Evolutionary conservation across 2,888 invertebrate species (phyloP).

Genomic region (Yponomeuta evonymella): DNA sequence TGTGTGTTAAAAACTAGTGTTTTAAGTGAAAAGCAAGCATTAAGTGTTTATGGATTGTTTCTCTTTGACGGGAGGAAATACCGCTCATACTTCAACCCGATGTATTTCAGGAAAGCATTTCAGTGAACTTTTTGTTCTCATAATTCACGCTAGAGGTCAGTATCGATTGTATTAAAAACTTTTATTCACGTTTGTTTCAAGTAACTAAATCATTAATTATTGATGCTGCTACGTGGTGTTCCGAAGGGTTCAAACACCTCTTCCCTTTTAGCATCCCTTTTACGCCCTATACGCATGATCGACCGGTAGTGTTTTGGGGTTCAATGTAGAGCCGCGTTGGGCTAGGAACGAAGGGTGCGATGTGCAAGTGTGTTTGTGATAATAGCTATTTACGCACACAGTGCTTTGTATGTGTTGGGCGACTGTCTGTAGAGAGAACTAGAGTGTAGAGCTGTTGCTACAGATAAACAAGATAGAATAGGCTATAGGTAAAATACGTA

Average conservation of each 20-base stretch:
- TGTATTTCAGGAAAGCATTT: slow-evolving; percentile 71
- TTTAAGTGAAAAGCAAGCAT: slow-evolving; percentile 48
- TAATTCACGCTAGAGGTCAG: slow-evolving; percentile 73
- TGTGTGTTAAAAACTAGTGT: slow-evolving; percentile 36
- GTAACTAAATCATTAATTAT: slow-evolving; percentile 20
- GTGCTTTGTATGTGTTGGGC: too few relatives aligned
- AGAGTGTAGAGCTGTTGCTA: too few relatives aligned
- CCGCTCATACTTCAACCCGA: slow-evolving; percentile 45
- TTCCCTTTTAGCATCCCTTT: slow-evolving; percentile 73
- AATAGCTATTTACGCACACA: too few relatives aligned
- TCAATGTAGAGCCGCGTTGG: slow-evolving; percentile 37
- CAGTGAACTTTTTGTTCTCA: slow-evolving; percentile 70
- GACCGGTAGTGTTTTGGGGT: slow-evolving; percentile 73
- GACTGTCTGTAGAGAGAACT: too few relatives aligned
- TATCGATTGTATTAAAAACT: slow-evolving; percentile 35
- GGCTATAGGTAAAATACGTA: too few relatives aligned
- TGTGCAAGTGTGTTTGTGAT: background rate
- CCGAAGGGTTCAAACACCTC: slow-evolving; percentile 63
- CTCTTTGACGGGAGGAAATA: slow-evolving; percentile 70
- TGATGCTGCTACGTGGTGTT: slow-evolving; percentile 25
- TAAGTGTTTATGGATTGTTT: slow-evolving; percentile 52
- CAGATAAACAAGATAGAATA: too few relatives aligned
- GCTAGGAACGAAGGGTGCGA: slow-evolving; percentile 17
- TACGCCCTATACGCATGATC: slow-evolving; percentile 74
- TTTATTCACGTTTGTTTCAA: slow-evolving; percentile 15